Evolutionary conservation across 1,140 invertebrate species (phyloP), one percentile per base, ranked within the genome.

Genomic region (Aphaenogaster rudis): DNA sequence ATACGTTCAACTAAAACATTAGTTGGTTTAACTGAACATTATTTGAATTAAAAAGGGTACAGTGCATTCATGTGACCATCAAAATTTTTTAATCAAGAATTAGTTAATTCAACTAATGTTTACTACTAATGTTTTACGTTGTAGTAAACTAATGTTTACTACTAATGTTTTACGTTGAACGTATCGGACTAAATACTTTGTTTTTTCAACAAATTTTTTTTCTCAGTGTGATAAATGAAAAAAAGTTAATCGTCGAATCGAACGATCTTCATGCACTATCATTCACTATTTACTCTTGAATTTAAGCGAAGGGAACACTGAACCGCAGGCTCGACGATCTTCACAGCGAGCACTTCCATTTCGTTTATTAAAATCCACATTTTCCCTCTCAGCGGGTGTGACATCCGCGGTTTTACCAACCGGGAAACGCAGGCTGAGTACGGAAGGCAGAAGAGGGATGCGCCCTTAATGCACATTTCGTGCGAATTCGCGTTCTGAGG

Each of bases 391-490:
- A 28, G 42, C 15, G 63, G 13, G 45, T 36, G n/a, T 69, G 78
- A 80, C 63, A 80, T 33, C 54, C 63, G 78, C n/a, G 63, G 78
- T 69, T 80, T 80, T 11, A 52, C n/a, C n/a, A 78, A 13, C 21
- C 39, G 9, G 28, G 8, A 63, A 67, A 39, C 33, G 45, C 13
- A 15, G 77, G 8, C 28, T 17, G 33, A 21, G 48, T 33, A n/a
- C 8, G n/a, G 21, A 15, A 64, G 39, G 9, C 39, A 3, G 21
- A 8, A 21, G 11, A 28, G 15, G n/a, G 63, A 52, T 45, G 36
- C 48, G 64, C 79, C 64, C 79, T 71, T 71, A 71, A 81, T 71
- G 79, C 48, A 80, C 63, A 80, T 80, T 80, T 80, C 39, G 78
- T 57, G 79, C 79, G 50, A 69, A 80, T 80, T 21, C 63, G 78